Base-by-base conservation (phyloP, 2,113 vertebrate species). In the Urocolius indicus region DNA sequence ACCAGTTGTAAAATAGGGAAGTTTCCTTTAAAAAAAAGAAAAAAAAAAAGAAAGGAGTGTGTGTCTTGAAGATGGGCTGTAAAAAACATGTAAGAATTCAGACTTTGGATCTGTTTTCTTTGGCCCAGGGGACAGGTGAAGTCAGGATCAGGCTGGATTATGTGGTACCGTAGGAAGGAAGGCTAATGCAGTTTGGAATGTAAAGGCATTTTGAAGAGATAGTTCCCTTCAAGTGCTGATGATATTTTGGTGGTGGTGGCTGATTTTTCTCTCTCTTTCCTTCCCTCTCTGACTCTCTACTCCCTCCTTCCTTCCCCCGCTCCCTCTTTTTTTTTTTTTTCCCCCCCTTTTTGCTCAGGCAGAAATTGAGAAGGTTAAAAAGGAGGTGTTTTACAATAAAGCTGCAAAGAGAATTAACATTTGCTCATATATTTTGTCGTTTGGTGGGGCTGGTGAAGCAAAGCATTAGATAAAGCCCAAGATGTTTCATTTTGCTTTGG, bases 401-500 rank as follows among this genome's bases (percentile, higher is more conserved):
- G 65, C 93, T 80, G 88, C 94, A 91, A 88, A 87, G 84, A 96
- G 87, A 96, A 95, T 95, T 95, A 94, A 91, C 95, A 95, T 97
- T 93, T 97, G 85, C 80, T 97, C 96, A 79, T 95, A 91, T 92
- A 95, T 87, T 97, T 97, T 97, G 95, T 96, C 62, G 91, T 95
- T 98, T 96, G 67, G 77, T 94, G 97, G 93, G 95, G 96, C 97
- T 97, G 85, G 96, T 95, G 97, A 97, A 97, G 96, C 96, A 95
- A 93, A 97, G 78, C 97, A 94, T 98, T 98, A 97, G 97, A 97
- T 98, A 98, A 97, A 97, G 92, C 96, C 95, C 96, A 96, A 98
- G 97, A 97, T 97, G 97, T 98, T 98, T 97, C 93, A 96, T 96
- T 97, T 97, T 96, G 95, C 96, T 98, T 98, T 98, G 96, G 98